Evolutionary conservation across 2,888 invertebrate species (phyloP).

Genomic region (Tribolium freemani): DNA sequence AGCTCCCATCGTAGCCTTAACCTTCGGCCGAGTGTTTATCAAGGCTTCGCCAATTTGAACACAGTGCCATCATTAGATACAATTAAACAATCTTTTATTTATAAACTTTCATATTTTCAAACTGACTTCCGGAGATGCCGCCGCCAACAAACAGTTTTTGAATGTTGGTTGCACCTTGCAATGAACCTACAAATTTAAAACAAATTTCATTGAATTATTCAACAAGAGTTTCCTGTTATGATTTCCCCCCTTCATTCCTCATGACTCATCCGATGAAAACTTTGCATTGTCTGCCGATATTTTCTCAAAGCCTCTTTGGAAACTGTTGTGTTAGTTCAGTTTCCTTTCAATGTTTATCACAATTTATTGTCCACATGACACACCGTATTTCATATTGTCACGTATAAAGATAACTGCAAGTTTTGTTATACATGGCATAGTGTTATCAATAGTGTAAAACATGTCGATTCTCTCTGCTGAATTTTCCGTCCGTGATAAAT

Average conservation of each 20-base stretch:
- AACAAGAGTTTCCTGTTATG: slow-evolving; percentile 7
- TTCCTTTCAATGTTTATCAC: slow-evolving; percentile 5
- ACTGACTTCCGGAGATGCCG: background rate
- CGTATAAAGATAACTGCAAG: background rate
- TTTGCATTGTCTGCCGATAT: slow-evolving; percentile 12
- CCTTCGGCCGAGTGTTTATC: slow-evolving; percentile 46
- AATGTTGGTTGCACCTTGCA: background rate
- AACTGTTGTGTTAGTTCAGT: background rate
- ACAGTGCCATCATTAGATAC: background rate
- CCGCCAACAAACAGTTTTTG: background rate
- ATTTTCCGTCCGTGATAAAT: slow-evolving; percentile 15
- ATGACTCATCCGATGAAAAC: slow-evolving; percentile 11
- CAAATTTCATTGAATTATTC: slow-evolving; percentile 8
- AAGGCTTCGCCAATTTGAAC: slow-evolving; percentile 20
- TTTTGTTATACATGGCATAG: background rate
- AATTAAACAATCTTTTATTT: slow-evolving; percentile 24
- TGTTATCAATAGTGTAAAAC: background rate
- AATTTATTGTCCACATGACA: background rate
- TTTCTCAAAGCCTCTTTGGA: background rate
- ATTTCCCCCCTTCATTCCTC: background rate
- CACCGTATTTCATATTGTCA: background rate
- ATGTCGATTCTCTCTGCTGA: slow-evolving; percentile 11
- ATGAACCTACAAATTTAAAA: background rate
- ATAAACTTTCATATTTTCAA: background rate
- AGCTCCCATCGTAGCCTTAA: slow-evolving; percentile 50